These are phyloP conservation scores for Paedocypris sp. DNA, from an alignment of 2,113 vertebrate genomes.

Conservation along the genomic window DNA sequence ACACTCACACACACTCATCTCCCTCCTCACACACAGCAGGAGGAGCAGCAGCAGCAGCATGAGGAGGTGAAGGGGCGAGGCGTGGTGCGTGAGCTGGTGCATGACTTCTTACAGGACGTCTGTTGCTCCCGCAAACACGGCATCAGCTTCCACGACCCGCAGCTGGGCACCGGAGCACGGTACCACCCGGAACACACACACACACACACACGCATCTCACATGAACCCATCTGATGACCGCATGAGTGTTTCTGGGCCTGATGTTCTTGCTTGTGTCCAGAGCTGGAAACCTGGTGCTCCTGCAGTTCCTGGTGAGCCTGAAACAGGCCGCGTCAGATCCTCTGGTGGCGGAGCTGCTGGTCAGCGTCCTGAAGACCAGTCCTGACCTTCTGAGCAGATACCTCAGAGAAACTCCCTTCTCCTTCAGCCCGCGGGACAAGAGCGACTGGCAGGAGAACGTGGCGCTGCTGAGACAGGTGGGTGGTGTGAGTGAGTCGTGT, in stretches of 20 bases:
- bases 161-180: slow-evolving; percentile 79
- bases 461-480: slow-evolving; percentile 78
- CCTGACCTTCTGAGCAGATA: slow-evolving; percentile 81
- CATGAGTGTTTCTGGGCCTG: too few species aligned
- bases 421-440: slow-evolving; percentile 73
- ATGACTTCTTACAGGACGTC: slow-evolving; percentile 78
- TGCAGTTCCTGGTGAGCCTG: slow-evolving; percentile 80
- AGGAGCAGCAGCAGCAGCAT: slow-evolving; percentile 39
- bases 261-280: slow-evolving; percentile 50
- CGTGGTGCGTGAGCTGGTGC: slow-evolving; percentile 72
- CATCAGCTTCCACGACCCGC: slow-evolving; percentile 82
- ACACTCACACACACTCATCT: too few species aligned
- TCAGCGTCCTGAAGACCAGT: slow-evolving; percentile 70
- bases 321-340: slow-evolving; percentile 78
- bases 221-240: too few species aligned
- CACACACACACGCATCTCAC: too few species aligned
- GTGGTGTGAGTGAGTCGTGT: too few species aligned
- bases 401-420: slow-evolving; percentile 79
- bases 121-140: slow-evolving; percentile 90
- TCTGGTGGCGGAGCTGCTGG: slow-evolving; percentile 74
- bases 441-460: slow-evolving; percentile 82
- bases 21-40: too few species aligned
- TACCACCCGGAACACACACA: too few species aligned
- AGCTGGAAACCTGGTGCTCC: slow-evolving; percentile 79
- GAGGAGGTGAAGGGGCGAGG: slow-evolving; percentile 58